Conservation (phyloP, 2,888 invertebrate genomes). For the Adelphocoris suturalis region DNA sequence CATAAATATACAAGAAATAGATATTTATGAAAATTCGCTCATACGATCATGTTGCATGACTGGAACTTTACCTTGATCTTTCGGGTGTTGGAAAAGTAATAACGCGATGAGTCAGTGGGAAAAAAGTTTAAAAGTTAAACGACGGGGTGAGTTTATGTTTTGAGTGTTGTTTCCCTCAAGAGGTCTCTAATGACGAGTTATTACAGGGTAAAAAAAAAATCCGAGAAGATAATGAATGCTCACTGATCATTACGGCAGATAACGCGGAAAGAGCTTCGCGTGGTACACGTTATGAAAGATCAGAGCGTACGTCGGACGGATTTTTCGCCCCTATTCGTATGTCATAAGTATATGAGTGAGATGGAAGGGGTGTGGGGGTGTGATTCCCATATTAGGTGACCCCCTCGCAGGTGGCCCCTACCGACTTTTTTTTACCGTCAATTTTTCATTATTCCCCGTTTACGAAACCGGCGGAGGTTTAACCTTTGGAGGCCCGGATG, state of each 20-base stretch:
- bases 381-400: background rate
- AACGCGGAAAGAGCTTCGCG: slow-evolving; percentile 18
- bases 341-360: no score
- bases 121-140: background rate
- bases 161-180: background rate
- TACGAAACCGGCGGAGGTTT: background rate
- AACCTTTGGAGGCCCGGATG: background rate
- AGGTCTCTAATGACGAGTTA: slow-evolving; percentile 49
- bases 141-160: background rate
- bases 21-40: no score
- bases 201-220: slow-evolving; percentile 1
- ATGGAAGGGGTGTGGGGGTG: background rate
- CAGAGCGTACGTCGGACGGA: slow-evolving; percentile 1
- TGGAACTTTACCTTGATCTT: no score
- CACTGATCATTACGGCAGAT: slow-evolving; percentile 25
- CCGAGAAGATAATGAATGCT: slow-evolving; percentile 11
- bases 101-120: slow-evolving; percentile 16
- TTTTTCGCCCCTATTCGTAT: background rate
- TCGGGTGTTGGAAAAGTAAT: no score
- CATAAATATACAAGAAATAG: no score
- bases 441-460: slow-evolving; percentile 15
- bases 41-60: no score
- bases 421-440: background rate
- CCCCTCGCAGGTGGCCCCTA: background rate
- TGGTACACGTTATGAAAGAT: slow-evolving; percentile 37